Evolutionary conservation across 2,888 invertebrate species (phyloP), one percentile per base, ranked within the genome.

Genomic region (Limnephilus marmoratus): DNA sequence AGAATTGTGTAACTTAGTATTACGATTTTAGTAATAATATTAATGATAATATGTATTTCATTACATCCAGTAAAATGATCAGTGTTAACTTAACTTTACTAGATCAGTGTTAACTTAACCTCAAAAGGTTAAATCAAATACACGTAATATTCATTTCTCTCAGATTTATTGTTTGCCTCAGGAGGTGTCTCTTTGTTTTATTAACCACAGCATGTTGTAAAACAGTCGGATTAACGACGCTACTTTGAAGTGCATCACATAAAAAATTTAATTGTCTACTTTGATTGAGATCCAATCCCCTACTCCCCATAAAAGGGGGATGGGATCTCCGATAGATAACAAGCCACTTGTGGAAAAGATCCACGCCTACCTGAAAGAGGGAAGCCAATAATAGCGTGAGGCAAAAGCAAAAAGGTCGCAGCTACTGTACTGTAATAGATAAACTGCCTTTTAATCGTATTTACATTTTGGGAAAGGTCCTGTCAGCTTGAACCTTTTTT

Each of bases 291-390:
- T n/a, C 24, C 24, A 68, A 24, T 68, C 68, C 68, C 18, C 18
- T 68, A 68, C 24, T 15, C 82, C 15, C 13, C 29, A 15, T 31
- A 82, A 13, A 82, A 82, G 82, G 18, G 82, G 31, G 31, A 18
- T 34, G 82, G 82, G 82, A 68, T 82, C 15, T 82, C 18, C 29
- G 82, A 31, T 82, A 34, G 82, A 82, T 82, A 82, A 82, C 82
- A 82, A 82, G 82, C 82, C 34, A 82, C 29, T 68, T 68, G 34
- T 82, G 82, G 82, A 4, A 82, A 31, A 3, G 29, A 82, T 34
- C 34, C 82, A 82, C 31, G 31, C 34, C 31, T 31, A 31, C 82
- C 82, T 24, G 82, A 18, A 18, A 31, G 68, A 68, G 68, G 7
- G 24, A n/a, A 68, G 24, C n/a, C 7, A 24, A 68, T 68, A 68